phyloP scores from a whole-genome alignment of 2,888 invertebrate genomes.

The Protonemura montana region DNA sequence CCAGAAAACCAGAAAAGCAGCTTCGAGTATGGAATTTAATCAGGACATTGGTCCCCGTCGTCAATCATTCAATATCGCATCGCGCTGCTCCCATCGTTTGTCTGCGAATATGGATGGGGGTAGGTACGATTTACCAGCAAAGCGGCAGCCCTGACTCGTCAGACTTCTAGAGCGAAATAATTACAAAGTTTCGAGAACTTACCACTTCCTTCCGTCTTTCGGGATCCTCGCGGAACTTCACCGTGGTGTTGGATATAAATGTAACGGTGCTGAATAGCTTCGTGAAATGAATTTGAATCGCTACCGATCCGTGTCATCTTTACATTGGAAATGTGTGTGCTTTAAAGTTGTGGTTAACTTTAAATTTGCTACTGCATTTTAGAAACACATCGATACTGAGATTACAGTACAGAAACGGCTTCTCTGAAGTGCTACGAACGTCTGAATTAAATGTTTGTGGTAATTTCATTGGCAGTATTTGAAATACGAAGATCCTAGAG shows the following conservation, averaged over 20 bases:
- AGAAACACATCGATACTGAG: too few species aligned
- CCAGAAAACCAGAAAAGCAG: not conserved
- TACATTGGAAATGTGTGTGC: not conserved
- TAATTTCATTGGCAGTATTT: too few species aligned
- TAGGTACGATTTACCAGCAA: not conserved
- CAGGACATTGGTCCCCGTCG: not conserved
- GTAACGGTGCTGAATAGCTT: not conserved
- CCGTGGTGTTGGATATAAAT: not conserved
- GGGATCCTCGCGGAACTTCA: not conserved
- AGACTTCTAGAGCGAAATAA: not conserved
- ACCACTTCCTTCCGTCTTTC: not conserved
- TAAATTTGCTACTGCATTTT: too few species aligned
- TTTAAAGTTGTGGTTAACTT: too few species aligned
- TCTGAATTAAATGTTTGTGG: too few species aligned
- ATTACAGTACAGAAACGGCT: too few species aligned
- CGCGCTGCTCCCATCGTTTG: not conserved
- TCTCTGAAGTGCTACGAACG: too few species aligned
- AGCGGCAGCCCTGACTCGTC: not conserved
- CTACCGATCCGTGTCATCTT: not conserved
- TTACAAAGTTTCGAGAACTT: not conserved
- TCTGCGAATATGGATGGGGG: too few species aligned
- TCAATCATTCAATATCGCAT: slow-evolving; percentile 8
- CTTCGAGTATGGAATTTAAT: not conserved
- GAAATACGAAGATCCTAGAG: too few species aligned
- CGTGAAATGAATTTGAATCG: not conserved